These are phyloP conservation scores for Pimpla rufipes DNA, from an alignment of 2,888 invertebrate species.

Conservation along the genomic window DNA sequence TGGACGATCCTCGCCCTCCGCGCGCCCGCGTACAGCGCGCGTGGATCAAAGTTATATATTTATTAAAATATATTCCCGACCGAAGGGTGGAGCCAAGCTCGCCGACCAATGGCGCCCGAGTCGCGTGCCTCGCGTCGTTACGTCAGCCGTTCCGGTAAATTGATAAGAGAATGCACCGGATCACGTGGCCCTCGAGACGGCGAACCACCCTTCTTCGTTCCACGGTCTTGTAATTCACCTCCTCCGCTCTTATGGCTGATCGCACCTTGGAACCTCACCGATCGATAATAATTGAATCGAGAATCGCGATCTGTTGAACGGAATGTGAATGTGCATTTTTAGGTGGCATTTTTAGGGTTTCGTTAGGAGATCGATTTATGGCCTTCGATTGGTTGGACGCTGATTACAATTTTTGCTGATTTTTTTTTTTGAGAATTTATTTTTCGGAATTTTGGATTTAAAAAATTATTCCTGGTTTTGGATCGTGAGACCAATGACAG, in stretches of 20 bases:
- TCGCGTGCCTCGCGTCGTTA: conserved; percentile 83
- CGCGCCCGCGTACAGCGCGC: conserved; percentile 33
- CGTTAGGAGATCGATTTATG: no score
- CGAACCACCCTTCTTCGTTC: conserved; percentile 7
- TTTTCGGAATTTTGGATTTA: no score
- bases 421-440: no score
- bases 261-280: background rate
- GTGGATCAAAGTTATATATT: conserved; percentile 79
- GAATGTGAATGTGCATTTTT: no score
- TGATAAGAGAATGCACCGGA: conserved; percentile 83
- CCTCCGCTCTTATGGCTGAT: conserved; percentile 8
- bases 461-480: no score
- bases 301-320: no score
- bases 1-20: conserved; percentile 57
- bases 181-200: conserved; percentile 27
- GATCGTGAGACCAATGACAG: no score
- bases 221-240: conserved; percentile 4
- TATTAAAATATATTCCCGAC: conserved; percentile 81
- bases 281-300: no score
- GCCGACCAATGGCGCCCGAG: conserved; percentile 78
- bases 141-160: conserved; percentile 76
- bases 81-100: conserved; percentile 80
- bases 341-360: no score
- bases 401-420: no score
- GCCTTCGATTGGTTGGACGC: no score